Conservation (phyloP, 2,113 vertebrate species). For the Pygoscelis antarcticus region DNA sequence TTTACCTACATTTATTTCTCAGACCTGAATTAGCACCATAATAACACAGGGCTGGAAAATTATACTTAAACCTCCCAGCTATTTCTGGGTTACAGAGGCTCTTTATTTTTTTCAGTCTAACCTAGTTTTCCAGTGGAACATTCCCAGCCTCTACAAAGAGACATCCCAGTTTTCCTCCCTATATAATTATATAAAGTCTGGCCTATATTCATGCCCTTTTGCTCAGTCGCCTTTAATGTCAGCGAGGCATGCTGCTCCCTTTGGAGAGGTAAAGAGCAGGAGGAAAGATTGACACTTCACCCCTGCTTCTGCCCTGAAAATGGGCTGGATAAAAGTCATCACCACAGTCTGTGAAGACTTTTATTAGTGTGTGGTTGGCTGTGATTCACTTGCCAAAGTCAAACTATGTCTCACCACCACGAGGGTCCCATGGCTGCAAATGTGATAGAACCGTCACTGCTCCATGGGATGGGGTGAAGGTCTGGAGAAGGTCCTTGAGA, state of each 20-base stretch:
- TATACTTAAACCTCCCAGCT: conserved; percentile 60
- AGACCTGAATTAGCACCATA: conserved; percentile 61
- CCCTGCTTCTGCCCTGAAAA: neutral
- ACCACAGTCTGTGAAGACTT: neutral
- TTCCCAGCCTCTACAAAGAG: conserved; percentile 57
- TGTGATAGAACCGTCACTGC: neutral
- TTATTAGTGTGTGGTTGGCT: neutral
- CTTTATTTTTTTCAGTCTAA: conserved; percentile 63
- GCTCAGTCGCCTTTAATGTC: neutral
- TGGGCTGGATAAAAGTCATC: neutral
- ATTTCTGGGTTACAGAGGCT: conserved; percentile 62
- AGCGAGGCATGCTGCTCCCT: neutral
- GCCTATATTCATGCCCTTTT: conserved; percentile 35
- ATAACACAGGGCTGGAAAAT: conserved; percentile 59
- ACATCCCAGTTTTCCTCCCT: conserved; percentile 38
- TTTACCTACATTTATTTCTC: conserved; percentile 61
- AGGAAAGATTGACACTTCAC: neutral
- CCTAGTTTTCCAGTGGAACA: conserved; percentile 65
- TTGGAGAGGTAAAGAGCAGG: neutral
- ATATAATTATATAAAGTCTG: conserved; percentile 58
- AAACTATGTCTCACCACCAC: neutral
- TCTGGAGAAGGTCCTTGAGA: neutral
- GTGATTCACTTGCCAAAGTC: neutral
- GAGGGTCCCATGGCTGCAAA: rapidly evolving
- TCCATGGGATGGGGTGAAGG: neutral